phyloP scores from a whole-genome alignment of 2,113 vertebrate genomes.

The Erythrolamprus reginae region DNA sequence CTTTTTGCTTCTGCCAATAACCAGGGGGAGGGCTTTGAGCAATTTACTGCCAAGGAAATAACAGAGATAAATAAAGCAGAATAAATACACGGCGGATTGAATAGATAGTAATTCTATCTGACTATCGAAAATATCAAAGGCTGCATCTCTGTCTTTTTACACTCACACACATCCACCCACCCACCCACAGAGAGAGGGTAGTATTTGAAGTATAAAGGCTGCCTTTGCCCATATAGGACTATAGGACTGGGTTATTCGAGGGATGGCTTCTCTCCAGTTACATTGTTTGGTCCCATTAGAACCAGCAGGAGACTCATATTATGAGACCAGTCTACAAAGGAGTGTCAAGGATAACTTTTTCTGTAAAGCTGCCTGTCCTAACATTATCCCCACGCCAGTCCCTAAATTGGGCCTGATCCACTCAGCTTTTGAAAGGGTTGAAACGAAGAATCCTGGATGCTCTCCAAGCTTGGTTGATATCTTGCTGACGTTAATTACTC shows the following conservation, averaged over 20 bases:
- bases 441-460: no score
- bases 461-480: no score
- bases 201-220: constrained; percentile 71
- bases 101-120: constrained; percentile 71
- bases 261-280: not conserved
- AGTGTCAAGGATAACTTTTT: not conserved
- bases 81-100: constrained; percentile 68
- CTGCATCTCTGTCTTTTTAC: constrained; percentile 38
- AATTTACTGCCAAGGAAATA: constrained; percentile 61
- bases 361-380: not conserved
- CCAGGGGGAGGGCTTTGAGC: constrained; percentile 50
- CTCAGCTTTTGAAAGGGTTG: not conserved
- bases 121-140: constrained; percentile 76
- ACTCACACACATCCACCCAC: constrained; percentile 31
- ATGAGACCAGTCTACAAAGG: not conserved
- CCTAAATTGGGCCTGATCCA: not conserved
- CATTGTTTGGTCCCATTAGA: not conserved
- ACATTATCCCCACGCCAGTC: not conserved
- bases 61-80: constrained; percentile 68
- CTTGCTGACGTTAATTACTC: no score
- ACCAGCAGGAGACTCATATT: not conserved
- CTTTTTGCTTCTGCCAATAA: constrained; percentile 65
- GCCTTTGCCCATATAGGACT: constrained; percentile 53
- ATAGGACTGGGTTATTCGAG: not conserved
- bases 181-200: not conserved